A percentile compares a stretch with the other conserved stretches of the same genome.
Evolutionary conservation across 2,888 invertebrate genomes (phyloP).

Genomic region (Notodonta ziczac): DNA sequence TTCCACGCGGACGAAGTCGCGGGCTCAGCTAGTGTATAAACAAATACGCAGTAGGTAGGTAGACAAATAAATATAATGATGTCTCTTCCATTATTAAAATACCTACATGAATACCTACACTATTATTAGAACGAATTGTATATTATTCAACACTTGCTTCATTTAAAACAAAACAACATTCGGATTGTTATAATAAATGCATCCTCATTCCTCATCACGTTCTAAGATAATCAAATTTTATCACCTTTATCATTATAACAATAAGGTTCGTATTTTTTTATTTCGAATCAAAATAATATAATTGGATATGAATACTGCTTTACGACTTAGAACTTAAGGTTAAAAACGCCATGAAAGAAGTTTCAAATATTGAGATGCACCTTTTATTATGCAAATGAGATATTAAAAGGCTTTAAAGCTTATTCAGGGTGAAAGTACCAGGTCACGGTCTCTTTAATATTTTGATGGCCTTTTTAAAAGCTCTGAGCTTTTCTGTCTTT

Average conservation of each 20-base stretch:
- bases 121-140: too few relatives aligned
- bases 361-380: slow-evolving; percentile 2
- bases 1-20: too few relatives aligned
- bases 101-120: too few relatives aligned
- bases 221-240: slow-evolving; percentile 15
- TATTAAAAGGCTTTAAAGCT: slow-evolving; percentile 25
- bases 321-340: slow-evolving; percentile 1
- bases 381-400: slow-evolving; percentile 47
- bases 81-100: too few relatives aligned
- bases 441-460: slow-evolving; percentile 12
- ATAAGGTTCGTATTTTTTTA: slow-evolving; percentile 6
- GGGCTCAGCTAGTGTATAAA: too few relatives aligned
- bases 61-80: too few relatives aligned
- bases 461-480: too few relatives aligned
- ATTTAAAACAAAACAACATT: background rate
- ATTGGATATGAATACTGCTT: background rate
- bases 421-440: slow-evolving; percentile 27
- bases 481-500: too few relatives aligned
- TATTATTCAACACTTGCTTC: too few relatives aligned
- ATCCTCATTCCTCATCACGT: slow-evolving; percentile 31
- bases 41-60: too few relatives aligned
- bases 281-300: background rate
- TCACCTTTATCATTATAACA: fast-evolving
- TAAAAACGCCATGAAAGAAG: slow-evolving; percentile 9
- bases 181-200: background rate